phyloP scores from a whole-genome alignment of 2,113 vertebrate species.

The Xiphophorus couchianus region DNA sequence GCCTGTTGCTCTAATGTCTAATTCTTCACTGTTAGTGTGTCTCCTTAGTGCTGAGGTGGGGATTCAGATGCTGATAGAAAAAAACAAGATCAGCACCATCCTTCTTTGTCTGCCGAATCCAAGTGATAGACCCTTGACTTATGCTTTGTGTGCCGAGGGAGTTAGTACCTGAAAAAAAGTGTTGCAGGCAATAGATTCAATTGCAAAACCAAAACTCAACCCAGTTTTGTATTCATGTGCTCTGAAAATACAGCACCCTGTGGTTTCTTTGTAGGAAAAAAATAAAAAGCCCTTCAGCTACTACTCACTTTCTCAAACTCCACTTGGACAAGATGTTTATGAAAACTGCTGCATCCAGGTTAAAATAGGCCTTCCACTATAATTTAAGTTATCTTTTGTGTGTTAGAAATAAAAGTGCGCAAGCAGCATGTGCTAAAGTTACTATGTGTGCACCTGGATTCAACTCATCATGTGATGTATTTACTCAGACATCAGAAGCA shows the following conservation, averaged over 20 bases:
- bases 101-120: conserved; percentile 7
- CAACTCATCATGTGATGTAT: not conserved
- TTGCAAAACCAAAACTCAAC: not conserved
- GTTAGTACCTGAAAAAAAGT: not conserved
- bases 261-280: not conserved
- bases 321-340: not conserved
- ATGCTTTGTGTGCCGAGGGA: not conserved
- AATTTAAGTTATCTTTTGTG: not conserved
- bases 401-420: not conserved
- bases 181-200: not conserved
- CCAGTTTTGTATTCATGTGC: not conserved
- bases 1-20: conserved; percentile 12
- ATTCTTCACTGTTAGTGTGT: conserved; percentile 9
- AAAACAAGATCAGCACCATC: conserved; percentile 11
- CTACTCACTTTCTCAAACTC: conserved; percentile 8
- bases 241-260: not conserved
- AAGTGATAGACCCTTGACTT: not conserved
- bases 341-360: not conserved
- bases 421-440: not conserved
- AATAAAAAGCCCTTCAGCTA: not conserved
- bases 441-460: not conserved
- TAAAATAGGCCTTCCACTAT: not conserved
- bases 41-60: conserved; percentile 8
- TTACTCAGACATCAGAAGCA: conserved; percentile 4
- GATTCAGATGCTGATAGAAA: conserved; percentile 9